Evolutionary conservation across 2,797 vertebrate genomes (phyloP).

Genomic region (Rhodeus uyekii): DNA sequence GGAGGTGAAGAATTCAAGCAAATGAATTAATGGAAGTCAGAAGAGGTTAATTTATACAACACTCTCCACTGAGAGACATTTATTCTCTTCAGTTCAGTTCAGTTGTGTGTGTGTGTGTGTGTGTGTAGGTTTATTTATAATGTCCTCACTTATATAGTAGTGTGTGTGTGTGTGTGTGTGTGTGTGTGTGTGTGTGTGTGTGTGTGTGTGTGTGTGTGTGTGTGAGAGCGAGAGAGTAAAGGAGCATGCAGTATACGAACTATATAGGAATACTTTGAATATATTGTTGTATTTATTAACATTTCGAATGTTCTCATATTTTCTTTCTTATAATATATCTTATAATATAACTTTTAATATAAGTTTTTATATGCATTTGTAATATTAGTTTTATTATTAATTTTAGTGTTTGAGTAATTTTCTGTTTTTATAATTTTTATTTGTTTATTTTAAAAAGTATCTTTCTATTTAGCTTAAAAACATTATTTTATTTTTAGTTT

Average conservation of each 20-base stretch:
- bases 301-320: too few species aligned
- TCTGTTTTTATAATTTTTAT: neutral
- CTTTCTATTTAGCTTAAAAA: neutral
- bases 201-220: too few species aligned
- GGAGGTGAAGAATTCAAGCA: neutral
- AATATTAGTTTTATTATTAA: neutral
- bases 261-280: neutral
- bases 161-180: neutral
- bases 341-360: too few species aligned
- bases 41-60: slow-evolving; percentile 40
- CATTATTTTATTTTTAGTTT: neutral
- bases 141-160: too few species aligned
- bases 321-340: too few species aligned
- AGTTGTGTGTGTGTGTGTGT: neutral
- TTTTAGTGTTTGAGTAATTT: neutral
- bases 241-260: neutral
- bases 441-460: neutral
- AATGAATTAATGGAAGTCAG: slow-evolving; percentile 48
- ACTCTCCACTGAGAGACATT: slow-evolving; percentile 54
- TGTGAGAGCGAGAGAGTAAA: neutral
- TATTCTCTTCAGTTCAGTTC: neutral
- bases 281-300: neutral
- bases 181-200: neutral
- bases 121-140: too few species aligned
- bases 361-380: neutral